Evolutionary conservation across 2,797 vertebrate species (phyloP).

Genomic region (Tadarida brasiliensis): DNA sequence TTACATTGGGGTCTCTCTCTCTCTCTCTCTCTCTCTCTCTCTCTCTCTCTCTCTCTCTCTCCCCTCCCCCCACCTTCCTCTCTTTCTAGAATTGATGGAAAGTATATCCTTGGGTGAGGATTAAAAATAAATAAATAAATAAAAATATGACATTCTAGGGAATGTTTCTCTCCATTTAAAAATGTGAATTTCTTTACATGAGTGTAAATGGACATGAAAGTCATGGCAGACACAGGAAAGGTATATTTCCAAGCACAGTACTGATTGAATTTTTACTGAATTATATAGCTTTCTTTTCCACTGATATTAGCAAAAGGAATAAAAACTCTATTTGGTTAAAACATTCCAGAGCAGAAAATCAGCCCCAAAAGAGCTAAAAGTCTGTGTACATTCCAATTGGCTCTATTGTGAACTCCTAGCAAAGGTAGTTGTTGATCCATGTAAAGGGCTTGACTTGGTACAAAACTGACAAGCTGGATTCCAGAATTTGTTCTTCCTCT

Average conservation of each 20-base stretch:
- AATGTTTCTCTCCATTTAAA: background rate
- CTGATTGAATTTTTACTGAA: background rate
- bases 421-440: background rate
- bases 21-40: no score
- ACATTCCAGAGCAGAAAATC: background rate
- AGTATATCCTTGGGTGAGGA: no score
- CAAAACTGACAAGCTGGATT: background rate
- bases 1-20: no score
- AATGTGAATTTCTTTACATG: background rate
- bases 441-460: background rate
- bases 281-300: background rate
- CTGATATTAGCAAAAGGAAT: background rate
- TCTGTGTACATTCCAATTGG: background rate
- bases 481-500: background rate
- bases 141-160: background rate
- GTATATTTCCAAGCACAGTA: background rate
- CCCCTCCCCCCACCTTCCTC: no score
- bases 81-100: no score
- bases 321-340: background rate
- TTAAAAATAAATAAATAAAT: no score
- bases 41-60: no score
- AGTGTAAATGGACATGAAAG: background rate
- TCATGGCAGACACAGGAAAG: background rate
- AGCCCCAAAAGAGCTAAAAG: background rate
- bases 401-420: background rate